Evolutionary conservation across 2,888 invertebrate genomes (phyloP), one percentile per base, ranked within the genome.

Genomic region (Cephonodes hylas): DNA sequence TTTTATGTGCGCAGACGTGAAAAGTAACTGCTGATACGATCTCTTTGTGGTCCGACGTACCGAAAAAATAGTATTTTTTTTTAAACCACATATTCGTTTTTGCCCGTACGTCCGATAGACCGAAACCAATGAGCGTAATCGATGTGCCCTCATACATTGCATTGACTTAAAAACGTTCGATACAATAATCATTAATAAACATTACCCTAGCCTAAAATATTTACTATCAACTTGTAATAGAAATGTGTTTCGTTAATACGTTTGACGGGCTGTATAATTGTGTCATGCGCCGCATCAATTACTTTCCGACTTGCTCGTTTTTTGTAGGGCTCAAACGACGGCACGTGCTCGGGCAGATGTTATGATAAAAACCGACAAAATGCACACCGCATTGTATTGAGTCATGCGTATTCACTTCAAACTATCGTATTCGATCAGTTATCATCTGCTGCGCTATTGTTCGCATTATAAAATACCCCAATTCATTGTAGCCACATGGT

Each of bases 141-240:
- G 75, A 76, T 70, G 74, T 60, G 70, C 72, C 71, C 72, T 71
- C 74, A 77, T 81, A 79, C 77, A 83, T 75, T 72, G 71, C 75
- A 81, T 80, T 78, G 77, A 70, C 71, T 76, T 63, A 68, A 70
- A 80, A 75, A 76, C 66, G 73, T 76, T 69, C 77, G 74, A 76
- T 75, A 69, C 75, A 75, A 69, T 75, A 75, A 80, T 69, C 69
- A 70, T 70, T 84, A 82, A 83, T 80, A 75, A 38, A 71, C 72
- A 75, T 85, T 76, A 75, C 27, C 31, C 53, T 10, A 18, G 68
- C 64, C 70, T 74, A 67, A 76, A 81, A 81, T 83, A 79, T 77
- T 78, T 63, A 72, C 86, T 85, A 89, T 89, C 85, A 86, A 76
- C 76, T 79, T 73, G 78, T 82, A 84, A 85, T 81, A 77, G 58